Evolutionary conservation across 1,140 invertebrate genomes (phyloP), one percentile per base, ranked within the genome.

Genomic region (Trinorchestia longiramus): DNA sequence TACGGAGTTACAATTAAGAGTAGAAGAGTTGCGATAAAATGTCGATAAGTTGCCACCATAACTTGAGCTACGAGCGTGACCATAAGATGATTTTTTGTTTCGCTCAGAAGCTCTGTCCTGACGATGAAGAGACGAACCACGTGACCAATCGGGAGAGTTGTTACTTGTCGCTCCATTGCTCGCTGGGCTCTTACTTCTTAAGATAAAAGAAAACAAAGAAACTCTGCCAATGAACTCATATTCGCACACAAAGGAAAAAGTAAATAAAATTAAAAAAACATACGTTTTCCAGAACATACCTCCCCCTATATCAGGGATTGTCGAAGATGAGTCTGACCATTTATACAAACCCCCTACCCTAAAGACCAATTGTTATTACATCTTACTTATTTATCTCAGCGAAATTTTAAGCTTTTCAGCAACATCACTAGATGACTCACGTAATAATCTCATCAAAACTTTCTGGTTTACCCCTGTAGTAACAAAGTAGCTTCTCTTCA

Each of bases 181-280:
- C 62, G 62, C 62, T 77, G 62, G 62, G 36, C 62, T 28, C 88
- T 90, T 90, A 43, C 88, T 28, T 90, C 88, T 90, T 90, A 8
- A 90, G 88, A 43, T 90, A 36, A 90, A 77, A 90, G 88, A 90
- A 77, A 90, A 90, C 88, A 90, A 90, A 90, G n/a, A 90, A 90
- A 90, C 62, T 53, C 47, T 77, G 62, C 15, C 62, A 77, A 77
- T 77, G 62, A 77, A 77, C 62, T 53, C 6, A 77, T 19, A 36
- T 77, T 19, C 47, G 36, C 62, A 77, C 62, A 36, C 8, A 77
- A 77, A 77, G 3, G 62, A 77, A 77, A 77, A 36, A 36, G 15
- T 36, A 77, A 36, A 36, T 23, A 77, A 3, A 23, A 77, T 28
- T 77, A 36, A 77, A 77, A 77, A 23, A 77, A 77, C 62, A 11